A percentile compares a stretch with the other conserved stretches of the same genome.
These are phyloP conservation scores for Folsomia candida DNA, from an alignment of 2,888 invertebrate species.

Conservation along the genomic window DNA sequence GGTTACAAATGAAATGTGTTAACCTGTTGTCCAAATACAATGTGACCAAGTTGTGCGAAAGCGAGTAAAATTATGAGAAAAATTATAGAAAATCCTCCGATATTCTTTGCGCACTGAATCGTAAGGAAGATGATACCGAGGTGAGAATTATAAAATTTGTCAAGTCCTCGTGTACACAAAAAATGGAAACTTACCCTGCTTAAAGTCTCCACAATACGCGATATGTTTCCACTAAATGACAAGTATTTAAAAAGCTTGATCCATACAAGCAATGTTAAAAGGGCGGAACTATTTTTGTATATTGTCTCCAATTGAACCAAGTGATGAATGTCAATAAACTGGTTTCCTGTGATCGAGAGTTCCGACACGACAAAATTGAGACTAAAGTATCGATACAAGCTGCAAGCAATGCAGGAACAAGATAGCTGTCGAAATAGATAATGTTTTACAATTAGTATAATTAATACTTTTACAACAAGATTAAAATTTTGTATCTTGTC, in stretches of 20 bases:
- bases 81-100: slow-evolving; percentile 71
- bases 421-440: slow-evolving; percentile 55
- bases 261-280: slow-evolving; percentile 67
- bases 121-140: too few species aligned
- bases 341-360: slow-evolving; percentile 53
- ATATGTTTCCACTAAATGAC: slow-evolving; percentile 72
- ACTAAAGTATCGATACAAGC: slow-evolving; percentile 56
- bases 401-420: slow-evolving; percentile 57
- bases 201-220: slow-evolving; percentile 69
- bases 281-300: slow-evolving; percentile 63
- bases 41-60: slow-evolving; percentile 70
- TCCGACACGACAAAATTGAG: slow-evolving; percentile 54
- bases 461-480: neutral
- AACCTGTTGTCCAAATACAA: slow-evolving; percentile 71
- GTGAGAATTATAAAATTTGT: too few species aligned
- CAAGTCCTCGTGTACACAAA: too few species aligned
- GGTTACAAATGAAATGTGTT: slow-evolving; percentile 11
- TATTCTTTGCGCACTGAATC: slow-evolving; percentile 65
- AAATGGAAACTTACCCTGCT: slow-evolving; percentile 56
- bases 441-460: too few species aligned
- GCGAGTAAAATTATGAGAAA: slow-evolving; percentile 74
- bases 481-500: too few species aligned
- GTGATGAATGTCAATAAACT: slow-evolving; percentile 63
- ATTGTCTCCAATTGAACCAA: slow-evolving; percentile 61
- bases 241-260: slow-evolving; percentile 75